These are phyloP conservation scores for Bombylius major DNA, from an alignment of 2,888 invertebrate genomes.

Conservation along the genomic window DNA sequence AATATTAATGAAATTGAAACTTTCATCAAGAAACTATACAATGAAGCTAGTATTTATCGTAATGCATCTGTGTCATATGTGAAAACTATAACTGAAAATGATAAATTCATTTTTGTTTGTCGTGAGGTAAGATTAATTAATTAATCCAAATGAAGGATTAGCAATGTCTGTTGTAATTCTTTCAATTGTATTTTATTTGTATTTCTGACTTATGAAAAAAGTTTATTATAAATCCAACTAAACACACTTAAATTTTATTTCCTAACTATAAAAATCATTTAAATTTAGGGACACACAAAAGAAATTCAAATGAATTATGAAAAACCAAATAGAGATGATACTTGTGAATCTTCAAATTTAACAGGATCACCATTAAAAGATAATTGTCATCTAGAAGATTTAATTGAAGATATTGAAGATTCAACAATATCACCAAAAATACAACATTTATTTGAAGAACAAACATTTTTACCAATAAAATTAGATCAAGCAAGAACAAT, in stretches of 20 bases:
- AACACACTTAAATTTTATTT: too few relatives aligned
- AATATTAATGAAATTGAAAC: too few relatives aligned
- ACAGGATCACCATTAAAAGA: slow-evolving; percentile 35
- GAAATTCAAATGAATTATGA: too few relatives aligned
- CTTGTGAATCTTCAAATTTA: slow-evolving; percentile 20
- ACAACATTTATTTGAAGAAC: slow-evolving; percentile 25
- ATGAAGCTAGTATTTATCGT: neutral
- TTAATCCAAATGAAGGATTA: slow-evolving; percentile 16
- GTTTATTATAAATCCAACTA: too few relatives aligned
- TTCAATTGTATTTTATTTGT: slow-evolving; percentile 25
- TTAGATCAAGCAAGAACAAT: slow-evolving; percentile 24
- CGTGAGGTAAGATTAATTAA: slow-evolving; percentile 15
- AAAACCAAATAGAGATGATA: too few relatives aligned
- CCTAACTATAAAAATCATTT: too few relatives aligned
- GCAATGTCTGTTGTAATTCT: slow-evolving; percentile 25
- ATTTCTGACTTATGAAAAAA: slow-evolving; percentile 33
- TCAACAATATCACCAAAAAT: slow-evolving; percentile 17
- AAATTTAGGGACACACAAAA: too few relatives aligned
- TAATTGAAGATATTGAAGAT: slow-evolving; percentile 20
- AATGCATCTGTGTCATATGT: slow-evolving; percentile 12
- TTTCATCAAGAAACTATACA: too few relatives aligned
- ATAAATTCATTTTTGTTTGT: slow-evolving; percentile 16
- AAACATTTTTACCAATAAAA: slow-evolving; percentile 24
- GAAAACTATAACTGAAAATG: slow-evolving; percentile 11
- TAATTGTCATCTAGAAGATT: slow-evolving; percentile 27